phyloP scores from a whole-genome alignment of 2,797 vertebrate genomes.

The Anolis apletophallus region DNA sequence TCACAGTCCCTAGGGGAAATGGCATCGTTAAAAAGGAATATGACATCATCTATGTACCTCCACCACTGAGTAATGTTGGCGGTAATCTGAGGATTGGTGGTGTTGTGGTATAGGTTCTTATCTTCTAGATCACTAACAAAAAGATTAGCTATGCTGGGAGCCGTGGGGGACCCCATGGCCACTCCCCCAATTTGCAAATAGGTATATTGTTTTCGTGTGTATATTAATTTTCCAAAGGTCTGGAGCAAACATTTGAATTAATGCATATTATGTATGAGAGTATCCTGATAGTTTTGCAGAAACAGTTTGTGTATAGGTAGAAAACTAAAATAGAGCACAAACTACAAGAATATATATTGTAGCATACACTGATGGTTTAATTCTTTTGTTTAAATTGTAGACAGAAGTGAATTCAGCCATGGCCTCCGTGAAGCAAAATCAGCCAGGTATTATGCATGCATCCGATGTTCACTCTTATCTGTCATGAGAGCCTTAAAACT shows the following conservation, averaged over 20 bases:
- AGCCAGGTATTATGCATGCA: slow-evolving; percentile 61
- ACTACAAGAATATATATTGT: neutral
- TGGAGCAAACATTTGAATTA: neutral
- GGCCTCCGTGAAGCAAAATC: slow-evolving; percentile 51
- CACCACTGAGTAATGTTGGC: too few relatives aligned
- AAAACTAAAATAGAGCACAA: neutral
- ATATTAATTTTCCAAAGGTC: too few relatives aligned
- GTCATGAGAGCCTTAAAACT: neutral
- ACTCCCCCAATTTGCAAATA: too few relatives aligned
- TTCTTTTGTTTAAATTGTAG: slow-evolving; percentile 63
- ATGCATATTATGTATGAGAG: neutral
- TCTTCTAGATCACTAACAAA: too few relatives aligned
- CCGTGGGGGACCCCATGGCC: too few relatives aligned
- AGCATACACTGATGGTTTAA: neutral
- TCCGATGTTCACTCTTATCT: slow-evolving; percentile 18
- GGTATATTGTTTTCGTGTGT: too few relatives aligned
- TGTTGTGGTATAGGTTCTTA: too few relatives aligned
- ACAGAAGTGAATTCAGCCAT: slow-evolving; percentile 68
- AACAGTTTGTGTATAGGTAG: neutral
- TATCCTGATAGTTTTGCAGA: neutral
- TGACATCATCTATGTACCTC: too few relatives aligned
- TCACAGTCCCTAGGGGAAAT: too few relatives aligned
- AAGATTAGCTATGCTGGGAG: too few relatives aligned
- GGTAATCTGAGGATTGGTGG: too few relatives aligned
- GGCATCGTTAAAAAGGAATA: too few relatives aligned